phyloP scores from a whole-genome alignment of 2,888 invertebrate genomes.

The Archaeoteleia sp. region DNA sequence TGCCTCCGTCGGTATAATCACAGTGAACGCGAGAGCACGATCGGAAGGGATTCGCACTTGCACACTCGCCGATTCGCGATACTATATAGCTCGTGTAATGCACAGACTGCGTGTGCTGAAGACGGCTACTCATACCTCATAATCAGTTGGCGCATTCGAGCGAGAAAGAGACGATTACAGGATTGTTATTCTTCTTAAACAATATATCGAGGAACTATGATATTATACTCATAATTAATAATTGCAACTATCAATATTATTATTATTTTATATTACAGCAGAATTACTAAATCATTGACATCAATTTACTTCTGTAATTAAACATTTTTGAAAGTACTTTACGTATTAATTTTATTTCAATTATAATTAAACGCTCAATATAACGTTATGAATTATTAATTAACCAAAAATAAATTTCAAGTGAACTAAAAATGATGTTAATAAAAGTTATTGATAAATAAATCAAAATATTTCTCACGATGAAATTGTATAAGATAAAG shows the following conservation, averaged over 20 bases:
- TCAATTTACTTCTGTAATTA: too few relatives aligned
- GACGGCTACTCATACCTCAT: constrained; percentile 34
- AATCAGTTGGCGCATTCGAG: constrained; percentile 46
- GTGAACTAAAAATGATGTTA: too few relatives aligned
- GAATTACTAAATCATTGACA: too few relatives aligned
- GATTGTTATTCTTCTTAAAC: constrained; percentile 39
- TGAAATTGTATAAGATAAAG: too few relatives aligned
- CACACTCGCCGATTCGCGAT: constrained; percentile 35
- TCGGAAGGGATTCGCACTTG: constrained; percentile 48
- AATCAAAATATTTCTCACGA: too few relatives aligned
- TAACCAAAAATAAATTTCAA: too few relatives aligned
- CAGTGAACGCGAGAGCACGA: constrained; percentile 36
- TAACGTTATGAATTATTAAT: too few relatives aligned
- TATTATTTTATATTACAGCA: too few relatives aligned
- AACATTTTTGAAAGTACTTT: too few relatives aligned
- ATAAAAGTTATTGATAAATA: too few relatives aligned
- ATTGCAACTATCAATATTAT: constrained; percentile 1
- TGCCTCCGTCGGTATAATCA: constrained; percentile 38
- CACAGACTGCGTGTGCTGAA: constrained; percentile 17
- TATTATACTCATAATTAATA: constrained; percentile 24
- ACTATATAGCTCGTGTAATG: constrained; percentile 15
- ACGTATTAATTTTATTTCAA: too few relatives aligned
- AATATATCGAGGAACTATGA: constrained; percentile 18
- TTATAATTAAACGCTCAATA: too few relatives aligned
- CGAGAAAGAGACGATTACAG: constrained; percentile 44